Evolutionary conservation across 2,113 vertebrate species (phyloP).

Genomic region (Nymphicus hollandicus): DNA sequence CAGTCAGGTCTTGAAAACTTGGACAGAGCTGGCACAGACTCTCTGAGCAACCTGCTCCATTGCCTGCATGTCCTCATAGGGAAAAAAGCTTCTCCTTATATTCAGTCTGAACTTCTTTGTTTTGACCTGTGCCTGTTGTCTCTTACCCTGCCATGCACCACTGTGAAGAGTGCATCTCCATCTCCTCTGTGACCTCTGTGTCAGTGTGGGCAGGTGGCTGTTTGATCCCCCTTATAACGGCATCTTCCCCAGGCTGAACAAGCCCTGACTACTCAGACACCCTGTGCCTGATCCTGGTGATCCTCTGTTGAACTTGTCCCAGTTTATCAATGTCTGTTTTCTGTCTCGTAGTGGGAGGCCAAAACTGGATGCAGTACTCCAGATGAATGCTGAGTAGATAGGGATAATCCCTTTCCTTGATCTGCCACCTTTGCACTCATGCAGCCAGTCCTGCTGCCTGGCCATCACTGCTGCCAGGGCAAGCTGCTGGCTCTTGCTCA

Average conservation of each 20-base stretch:
- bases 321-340: background rate
- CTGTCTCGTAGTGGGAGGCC: background rate
- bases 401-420: background rate
- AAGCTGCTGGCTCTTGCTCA: background rate
- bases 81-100: background rate
- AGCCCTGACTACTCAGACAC: background rate
- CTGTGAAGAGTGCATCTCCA: background rate
- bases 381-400: background rate
- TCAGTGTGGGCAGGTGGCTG: too few species aligned
- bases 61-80: background rate
- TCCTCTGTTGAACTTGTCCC: background rate
- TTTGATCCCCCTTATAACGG: rapidly evolving
- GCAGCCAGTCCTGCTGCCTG: background rate
- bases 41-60: background rate
- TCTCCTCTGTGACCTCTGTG: background rate
- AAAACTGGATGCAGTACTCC: background rate
- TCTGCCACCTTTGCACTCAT: background rate
- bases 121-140: background rate
- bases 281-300: background rate
- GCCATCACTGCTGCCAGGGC: background rate
- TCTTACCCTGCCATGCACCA: rapidly evolving
- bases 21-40: background rate
- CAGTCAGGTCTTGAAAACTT: background rate
- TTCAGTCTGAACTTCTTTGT: background rate
- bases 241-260: background rate